Evolutionary conservation across 2,113 vertebrate species (phyloP).

Genomic region (Forbesichthys agassizii): DNA sequence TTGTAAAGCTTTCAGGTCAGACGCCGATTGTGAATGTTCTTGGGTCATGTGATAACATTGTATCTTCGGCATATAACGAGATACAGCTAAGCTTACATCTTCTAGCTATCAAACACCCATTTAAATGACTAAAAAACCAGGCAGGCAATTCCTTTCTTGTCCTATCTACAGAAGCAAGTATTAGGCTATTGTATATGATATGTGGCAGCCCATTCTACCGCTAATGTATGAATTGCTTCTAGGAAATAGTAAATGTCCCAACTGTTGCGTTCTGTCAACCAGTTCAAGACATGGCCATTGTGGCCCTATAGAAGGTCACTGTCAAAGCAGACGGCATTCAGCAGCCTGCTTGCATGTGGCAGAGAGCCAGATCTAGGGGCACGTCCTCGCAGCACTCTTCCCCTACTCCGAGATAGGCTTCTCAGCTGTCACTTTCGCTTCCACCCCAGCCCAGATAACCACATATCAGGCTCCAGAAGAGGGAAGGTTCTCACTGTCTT

Average conservation of each 20-base stretch:
- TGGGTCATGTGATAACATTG: not conserved
- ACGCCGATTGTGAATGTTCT: slow-evolving; percentile 12
- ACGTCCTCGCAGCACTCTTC: slow-evolving; percentile 38
- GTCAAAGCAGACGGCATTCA: slow-evolving; percentile 28
- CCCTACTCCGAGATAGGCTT: slow-evolving; percentile 51
- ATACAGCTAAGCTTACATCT: not conserved
- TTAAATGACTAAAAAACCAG: slow-evolving; percentile 6
- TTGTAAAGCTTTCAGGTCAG: slow-evolving; percentile 30
- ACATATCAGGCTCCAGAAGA: slow-evolving; percentile 40
- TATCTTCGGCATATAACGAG: not conserved
- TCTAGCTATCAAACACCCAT: slow-evolving; percentile 1
- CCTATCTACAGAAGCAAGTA: slow-evolving; percentile 16
- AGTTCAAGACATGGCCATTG: slow-evolving; percentile 1
- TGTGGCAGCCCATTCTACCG: slow-evolving; percentile 23
- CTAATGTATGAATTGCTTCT: slow-evolving; percentile 25
- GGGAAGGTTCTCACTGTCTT: slow-evolving; percentile 35
- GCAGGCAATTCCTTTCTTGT: slow-evolving; percentile 8
- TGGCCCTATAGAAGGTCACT: slow-evolving; percentile 21
- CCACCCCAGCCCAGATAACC: slow-evolving; percentile 55
- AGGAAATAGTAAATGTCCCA: slow-evolving; percentile 44
- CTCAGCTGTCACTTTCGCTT: slow-evolving; percentile 49
- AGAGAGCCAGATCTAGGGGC: slow-evolving; percentile 32
- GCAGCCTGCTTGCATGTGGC: slow-evolving; percentile 36
- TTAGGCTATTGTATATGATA: not conserved
- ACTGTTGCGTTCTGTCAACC: slow-evolving; percentile 28